Base-by-base conservation (phyloP, 2,888 invertebrate genomes). In the Dinocampus coccinellae region DNA sequence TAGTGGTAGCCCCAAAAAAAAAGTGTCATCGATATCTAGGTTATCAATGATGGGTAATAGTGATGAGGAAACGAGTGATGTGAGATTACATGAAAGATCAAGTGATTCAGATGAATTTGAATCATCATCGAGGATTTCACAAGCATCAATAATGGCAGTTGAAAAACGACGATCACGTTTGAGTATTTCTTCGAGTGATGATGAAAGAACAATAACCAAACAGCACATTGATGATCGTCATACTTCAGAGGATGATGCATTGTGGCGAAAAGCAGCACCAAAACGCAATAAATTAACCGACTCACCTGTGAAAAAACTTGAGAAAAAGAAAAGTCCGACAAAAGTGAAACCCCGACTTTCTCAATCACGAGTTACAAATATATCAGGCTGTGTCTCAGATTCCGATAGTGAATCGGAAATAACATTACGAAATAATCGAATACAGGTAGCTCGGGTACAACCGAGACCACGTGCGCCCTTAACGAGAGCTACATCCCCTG, bases 11-110 rank as follows among this genome's bases (percentile, higher is more conserved):
- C 72, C 79, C 82, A 82, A 86, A 87, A 83, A 86, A 85, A 88
- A 87, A 88, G 85, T 82, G 47, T 1, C 16, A 84, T 87, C 82
- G 83, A 85, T 87, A 84, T 88, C 88, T 64, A 83, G 84, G 63
- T 83, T 86, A 29, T 88, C 87, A 52, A 82, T 84, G 26, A 63
- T 26, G n/a, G 82, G 84, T 34, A 83, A 85, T 11, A 85, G 85
- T 60, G 88, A 89, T 75, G 88, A 89, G 75, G 88, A 88, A 36
- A 86, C 86, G 20, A 84, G 87, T 72, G 84, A 84, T 52, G 78
- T 81, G 36, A 76, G 77, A 62, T 83, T 75, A 68, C 83, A 64
- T 6, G 78, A 73, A 3, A 80, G 62, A 26, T 83, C 86, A 11
- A 88, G 88, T 71, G 89, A 89, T 53, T 87, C 88, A 1, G 89